Base-by-base conservation (phyloP, 2,797 vertebrate genomes). In the Hylomyscus alleni region DNA sequence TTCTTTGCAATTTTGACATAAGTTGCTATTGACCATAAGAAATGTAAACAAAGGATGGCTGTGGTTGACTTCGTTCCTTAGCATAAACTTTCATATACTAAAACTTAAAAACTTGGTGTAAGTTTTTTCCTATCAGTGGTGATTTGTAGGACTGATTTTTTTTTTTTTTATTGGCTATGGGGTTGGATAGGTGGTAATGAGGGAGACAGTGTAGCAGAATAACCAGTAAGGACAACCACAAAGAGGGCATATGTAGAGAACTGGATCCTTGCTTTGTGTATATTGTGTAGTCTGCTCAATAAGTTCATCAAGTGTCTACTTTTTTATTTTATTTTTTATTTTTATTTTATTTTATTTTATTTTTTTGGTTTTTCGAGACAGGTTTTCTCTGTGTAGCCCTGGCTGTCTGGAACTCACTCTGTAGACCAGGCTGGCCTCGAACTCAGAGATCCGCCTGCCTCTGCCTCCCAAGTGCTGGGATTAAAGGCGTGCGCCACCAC, bases 1-100 rank as follows among this genome's bases (percentile, higher is more conserved):
- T 80, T 67, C 65, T 85, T 93, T 82, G 62, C 73, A 77, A 19
- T 94, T 89, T 95, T 95, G 34, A 72, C 34, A 62, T 29, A 92
- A 92, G 73, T 93, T 78, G 6, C 47, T 14, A 40, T 7, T 92
- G 20, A 84, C 22, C 72, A 0, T 76, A 82, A 80, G 62, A 88
- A 92, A 40, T 94, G 29, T 2, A 3, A 87, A 89, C 22, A 91
- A 80, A 96, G n/a, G 86, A 93, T 76, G 22, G 69, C 20, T 60
- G 24, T 31, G 37, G 3, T 58, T 22, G 20, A 0, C 94, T 65
- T 14, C 67, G 5, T 91, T 82, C 81, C 34, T 89, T 50, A 80
- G 40, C 58, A 76, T 94, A 22, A 84, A 78, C 5, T 88, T 93
- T 85, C 20, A 72, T 94, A 77, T 0, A 69, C 34, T n/a, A 69